Percentiles rank a stretch among this genome's conserved stretches.
These are phyloP conservation scores for Cydia strobilella DNA, from an alignment of 1,140 invertebrate genomes.

Conservation along the genomic window DNA sequence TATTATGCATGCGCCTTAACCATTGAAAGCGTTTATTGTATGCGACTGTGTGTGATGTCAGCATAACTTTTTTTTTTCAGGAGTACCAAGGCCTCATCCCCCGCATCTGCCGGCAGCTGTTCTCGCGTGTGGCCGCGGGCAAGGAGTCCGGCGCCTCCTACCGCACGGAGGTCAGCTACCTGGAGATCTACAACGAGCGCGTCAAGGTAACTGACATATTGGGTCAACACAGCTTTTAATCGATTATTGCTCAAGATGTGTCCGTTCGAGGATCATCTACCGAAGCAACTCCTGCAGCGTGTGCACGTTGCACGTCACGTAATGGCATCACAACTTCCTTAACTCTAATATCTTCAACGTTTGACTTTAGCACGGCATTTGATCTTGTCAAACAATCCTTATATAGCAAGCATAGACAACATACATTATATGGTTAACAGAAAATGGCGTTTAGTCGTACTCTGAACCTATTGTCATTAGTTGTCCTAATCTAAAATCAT, in stretches of 20 bases:
- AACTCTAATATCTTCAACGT: not conserved
- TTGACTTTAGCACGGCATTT: not conserved
- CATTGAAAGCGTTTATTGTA: too few relatives aligned
- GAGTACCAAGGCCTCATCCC: conserved; percentile 92
- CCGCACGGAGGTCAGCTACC: conserved; percentile 90
- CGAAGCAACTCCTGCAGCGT: not conserved
- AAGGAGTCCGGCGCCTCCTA: conserved; percentile 91
- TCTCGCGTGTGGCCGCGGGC: conserved; percentile 87
- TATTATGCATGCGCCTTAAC: too few relatives aligned
- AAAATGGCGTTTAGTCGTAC: not conserved
- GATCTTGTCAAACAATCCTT: not conserved
- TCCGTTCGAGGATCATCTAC: not conserved
- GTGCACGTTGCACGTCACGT: not conserved
- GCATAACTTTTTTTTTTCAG: conserved; percentile 70
- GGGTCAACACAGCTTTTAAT: too few relatives aligned
- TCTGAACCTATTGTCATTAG: not conserved
- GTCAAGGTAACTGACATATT: conserved; percentile 81
- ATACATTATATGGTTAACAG: not conserved
- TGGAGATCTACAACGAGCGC: conserved; percentile 96
- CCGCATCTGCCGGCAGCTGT: conserved; percentile 90
- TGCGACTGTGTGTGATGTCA: too few relatives aligned
- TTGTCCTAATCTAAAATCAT: not conserved
- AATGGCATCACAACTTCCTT: too few relatives aligned
- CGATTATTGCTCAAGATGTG: too few relatives aligned
- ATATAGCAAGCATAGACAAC: too few relatives aligned